Base-by-base conservation (phyloP, 2,888 invertebrate species). In the Punctoribates punctum region DNA sequence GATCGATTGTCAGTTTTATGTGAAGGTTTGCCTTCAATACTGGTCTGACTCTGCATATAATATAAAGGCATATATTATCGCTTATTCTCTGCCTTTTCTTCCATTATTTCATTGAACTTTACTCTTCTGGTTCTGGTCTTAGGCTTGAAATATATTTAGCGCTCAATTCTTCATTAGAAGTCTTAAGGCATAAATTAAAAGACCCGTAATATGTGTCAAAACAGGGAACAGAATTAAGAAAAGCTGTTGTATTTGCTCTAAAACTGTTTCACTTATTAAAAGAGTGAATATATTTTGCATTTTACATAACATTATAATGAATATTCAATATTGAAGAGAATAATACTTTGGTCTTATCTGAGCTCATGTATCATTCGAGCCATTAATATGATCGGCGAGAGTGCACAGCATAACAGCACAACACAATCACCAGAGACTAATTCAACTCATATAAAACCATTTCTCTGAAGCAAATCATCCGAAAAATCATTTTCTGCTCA, bases 1-100 rank as follows among this genome's bases (percentile, higher is more conserved):
- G 62, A 62, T 62, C 62, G 62, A 62, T 62, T 62, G 62, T 25
- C 62, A 62, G 27, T 62, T 62, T 62, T 62, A 62, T 62, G 62
- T 29, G 29, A 34, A 62, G 29, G 62, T 62, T 62, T 62, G 62
- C 62, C 62, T 60, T 60, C 60, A 60, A 60, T 60, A 27, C 29
- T 29, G 29, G 25, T 9, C 23, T 27, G 11, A n/a, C 62, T 62
- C 1, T 62, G 62, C 62, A 62, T 62, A 62, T 62, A 62, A 62
- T 34, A 27, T 62, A 29, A 48, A 62, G 27, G 17, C 27, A 29
- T 29, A 62, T 62, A 62, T 27, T 29, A 62, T 34, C 34, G 62
- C 62, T 62, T 23, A 57, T 57, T 23, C 23, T 23, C 25, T 11
- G 9, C 9, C 57, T 57, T 57, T 8, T 23, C 11, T 23, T 23